These are phyloP conservation scores for Azorinus chamasolen DNA, from an alignment of 2,888 invertebrate species.

Conservation along the genomic window DNA sequence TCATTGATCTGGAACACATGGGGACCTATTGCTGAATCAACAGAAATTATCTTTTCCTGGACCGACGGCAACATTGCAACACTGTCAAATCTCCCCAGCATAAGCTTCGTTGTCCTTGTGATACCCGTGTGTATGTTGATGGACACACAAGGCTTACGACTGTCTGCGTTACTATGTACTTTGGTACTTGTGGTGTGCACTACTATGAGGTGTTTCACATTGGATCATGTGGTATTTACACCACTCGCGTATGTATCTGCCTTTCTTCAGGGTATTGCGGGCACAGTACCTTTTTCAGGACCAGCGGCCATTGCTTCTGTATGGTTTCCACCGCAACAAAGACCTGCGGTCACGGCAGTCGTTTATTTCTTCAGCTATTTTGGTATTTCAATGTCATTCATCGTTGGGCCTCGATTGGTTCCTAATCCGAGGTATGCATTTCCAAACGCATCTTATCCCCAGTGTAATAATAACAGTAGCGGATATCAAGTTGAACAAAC, in stretches of 20 bases:
- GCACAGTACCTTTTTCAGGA: background rate
- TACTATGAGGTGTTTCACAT: background rate
- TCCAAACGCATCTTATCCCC: too few species aligned
- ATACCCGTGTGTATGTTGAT: background rate
- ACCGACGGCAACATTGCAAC: conserved; percentile 82
- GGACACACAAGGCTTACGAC: background rate
- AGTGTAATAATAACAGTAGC: background rate
- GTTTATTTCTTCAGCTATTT: conserved; percentile 44
- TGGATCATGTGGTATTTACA: background rate
- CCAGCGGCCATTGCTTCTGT: background rate
- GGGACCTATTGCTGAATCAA: too few species aligned
- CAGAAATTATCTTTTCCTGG: conserved; percentile 83
- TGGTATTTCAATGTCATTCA: conserved; percentile 45
- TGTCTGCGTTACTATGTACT: background rate
- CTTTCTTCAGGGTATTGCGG: background rate
- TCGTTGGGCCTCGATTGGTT: conserved; percentile 48
- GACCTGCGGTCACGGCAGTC: conserved; percentile 83
- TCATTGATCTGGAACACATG: too few species aligned
- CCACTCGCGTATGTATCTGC: background rate
- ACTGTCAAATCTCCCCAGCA: conserved; percentile 84
- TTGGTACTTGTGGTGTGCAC: background rate
- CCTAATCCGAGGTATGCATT: conserved; percentile 27
- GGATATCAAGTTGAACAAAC: background rate
- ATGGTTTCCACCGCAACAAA: conserved; percentile 23
- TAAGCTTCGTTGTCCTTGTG: conserved; percentile 80